A percentile compares a stretch with the other conserved stretches of the same genome.
Conservation (phyloP, 2,888 invertebrate species). For the Copidosoma aretas region DNA sequence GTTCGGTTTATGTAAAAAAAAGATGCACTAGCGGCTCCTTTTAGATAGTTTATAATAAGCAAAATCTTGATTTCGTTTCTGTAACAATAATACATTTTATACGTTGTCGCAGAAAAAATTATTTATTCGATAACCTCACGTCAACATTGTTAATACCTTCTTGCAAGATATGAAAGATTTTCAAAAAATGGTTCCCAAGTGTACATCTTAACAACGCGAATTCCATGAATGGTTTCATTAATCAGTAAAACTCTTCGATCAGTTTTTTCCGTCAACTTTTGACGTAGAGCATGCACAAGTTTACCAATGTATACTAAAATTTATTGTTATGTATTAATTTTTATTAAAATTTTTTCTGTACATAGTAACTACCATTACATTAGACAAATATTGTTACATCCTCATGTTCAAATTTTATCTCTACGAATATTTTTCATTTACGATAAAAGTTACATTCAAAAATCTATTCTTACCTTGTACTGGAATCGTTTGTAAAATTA, state of each 20-base stretch:
- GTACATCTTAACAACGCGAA: slow-evolving; percentile 86
- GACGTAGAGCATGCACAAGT: slow-evolving; percentile 61
- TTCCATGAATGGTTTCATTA: slow-evolving; percentile 80
- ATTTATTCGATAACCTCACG: not conserved
- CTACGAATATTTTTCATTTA: too few relatives aligned
- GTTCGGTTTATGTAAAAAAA: slow-evolving; percentile 85
- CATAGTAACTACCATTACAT: not conserved
- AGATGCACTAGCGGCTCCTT: slow-evolving; percentile 69
- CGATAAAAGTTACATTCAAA: too few relatives aligned
- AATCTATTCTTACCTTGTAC: slow-evolving; percentile 63
- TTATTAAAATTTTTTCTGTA: not conserved
- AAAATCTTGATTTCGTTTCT: slow-evolving; percentile 76
- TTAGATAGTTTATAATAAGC: slow-evolving; percentile 70
- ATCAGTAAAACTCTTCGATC: slow-evolving; percentile 80
- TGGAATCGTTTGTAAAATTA: slow-evolving; percentile 65
- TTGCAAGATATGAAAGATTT: slow-evolving; percentile 69
- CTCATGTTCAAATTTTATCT: too few relatives aligned
- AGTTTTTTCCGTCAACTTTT: slow-evolving; percentile 64
- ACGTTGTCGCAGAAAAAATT: too few relatives aligned
- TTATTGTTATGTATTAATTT: not conserved
- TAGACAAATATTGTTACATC: too few relatives aligned
- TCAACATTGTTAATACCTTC: slow-evolving; percentile 70
- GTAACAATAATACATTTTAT: slow-evolving; percentile 41
- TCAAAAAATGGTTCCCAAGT: slow-evolving; percentile 83
- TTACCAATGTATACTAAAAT: slow-evolving; percentile 54